These are phyloP conservation scores for Pinctada fucata DNA, from an alignment of 2,888 invertebrate species.

Conservation along the genomic window DNA sequence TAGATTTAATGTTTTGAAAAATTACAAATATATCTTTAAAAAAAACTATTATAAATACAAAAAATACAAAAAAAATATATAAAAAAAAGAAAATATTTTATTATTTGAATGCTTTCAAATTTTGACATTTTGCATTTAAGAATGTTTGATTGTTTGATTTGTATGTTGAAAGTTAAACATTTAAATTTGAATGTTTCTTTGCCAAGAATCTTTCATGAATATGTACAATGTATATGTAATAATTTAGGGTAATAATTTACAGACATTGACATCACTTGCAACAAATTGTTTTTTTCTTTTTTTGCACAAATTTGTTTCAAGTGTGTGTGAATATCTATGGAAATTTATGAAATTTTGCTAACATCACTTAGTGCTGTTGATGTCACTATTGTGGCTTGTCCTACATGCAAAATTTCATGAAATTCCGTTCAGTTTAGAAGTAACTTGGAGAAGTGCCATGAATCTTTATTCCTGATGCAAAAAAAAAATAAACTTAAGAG, in stretches of 20 bases:
- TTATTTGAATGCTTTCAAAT: slow-evolving; percentile 63
- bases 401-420: too few species aligned
- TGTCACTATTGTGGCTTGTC: too few species aligned
- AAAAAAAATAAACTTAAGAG: too few species aligned
- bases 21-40: slow-evolving; percentile 32
- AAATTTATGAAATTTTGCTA: not conserved
- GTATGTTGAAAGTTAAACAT: slow-evolving; percentile 37
- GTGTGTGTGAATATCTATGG: not conserved
- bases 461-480: too few species aligned
- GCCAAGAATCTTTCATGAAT: slow-evolving; percentile 59
- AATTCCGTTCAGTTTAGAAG: too few species aligned
- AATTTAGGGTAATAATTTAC: slow-evolving; percentile 41
- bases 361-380: not conserved
- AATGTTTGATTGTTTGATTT: slow-evolving; percentile 62
- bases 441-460: too few species aligned
- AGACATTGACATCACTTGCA: not conserved
- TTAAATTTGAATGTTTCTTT: slow-evolving; percentile 45
- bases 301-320: not conserved
- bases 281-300: not conserved
- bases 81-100: slow-evolving; percentile 55
- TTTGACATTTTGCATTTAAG: slow-evolving; percentile 66
- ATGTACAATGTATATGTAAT: slow-evolving; percentile 19
- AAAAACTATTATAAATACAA: slow-evolving; percentile 35
- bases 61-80: slow-evolving; percentile 38
- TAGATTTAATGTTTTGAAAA: slow-evolving; percentile 59